A percentile compares a stretch with the other conserved stretches of the same genome.
These are phyloP conservation scores for Meriones unguiculatus DNA, from an alignment of 2,113 vertebrate species.

Conservation along the genomic window DNA sequence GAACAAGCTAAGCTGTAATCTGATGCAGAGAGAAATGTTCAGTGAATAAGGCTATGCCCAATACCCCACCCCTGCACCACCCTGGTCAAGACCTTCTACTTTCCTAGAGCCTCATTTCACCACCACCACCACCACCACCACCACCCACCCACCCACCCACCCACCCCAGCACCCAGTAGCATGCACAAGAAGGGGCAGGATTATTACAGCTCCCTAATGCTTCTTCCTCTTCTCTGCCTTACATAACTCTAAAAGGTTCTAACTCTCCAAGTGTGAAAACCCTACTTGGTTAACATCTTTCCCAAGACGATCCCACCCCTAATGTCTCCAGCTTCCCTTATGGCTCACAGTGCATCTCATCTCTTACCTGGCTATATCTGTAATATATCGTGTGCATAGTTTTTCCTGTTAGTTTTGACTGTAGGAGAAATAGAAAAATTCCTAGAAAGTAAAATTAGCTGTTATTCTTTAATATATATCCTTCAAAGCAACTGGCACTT, in stretches of 20 bases:
- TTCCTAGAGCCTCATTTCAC: not conserved
- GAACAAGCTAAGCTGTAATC: not conserved
- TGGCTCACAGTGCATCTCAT: not conserved
- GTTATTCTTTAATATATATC: not conserved
- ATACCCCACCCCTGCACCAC: not conserved
- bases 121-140: too few species aligned
- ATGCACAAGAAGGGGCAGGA: not conserved
- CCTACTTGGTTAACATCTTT: not conserved
- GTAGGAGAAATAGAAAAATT: conserved; percentile 2
- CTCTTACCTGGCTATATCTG: not conserved
- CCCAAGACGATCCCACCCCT: not conserved
- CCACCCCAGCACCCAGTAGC: not conserved
- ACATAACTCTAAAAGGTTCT: conserved; percentile 19
- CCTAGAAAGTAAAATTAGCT: not conserved
- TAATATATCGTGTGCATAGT: not conserved
- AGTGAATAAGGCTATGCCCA: not conserved
- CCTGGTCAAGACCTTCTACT: not conserved
- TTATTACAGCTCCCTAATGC: not conserved
- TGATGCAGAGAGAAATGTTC: not conserved
- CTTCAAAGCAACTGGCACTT: not conserved
- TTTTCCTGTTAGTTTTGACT: not conserved
- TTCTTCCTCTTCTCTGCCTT: not conserved
- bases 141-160: not conserved
- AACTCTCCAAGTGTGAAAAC: not conserved
- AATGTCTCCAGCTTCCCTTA: not conserved